These are phyloP conservation scores for Serripes groenlandicus DNA, from an alignment of 2,888 invertebrate genomes.

Conservation along the genomic window DNA sequence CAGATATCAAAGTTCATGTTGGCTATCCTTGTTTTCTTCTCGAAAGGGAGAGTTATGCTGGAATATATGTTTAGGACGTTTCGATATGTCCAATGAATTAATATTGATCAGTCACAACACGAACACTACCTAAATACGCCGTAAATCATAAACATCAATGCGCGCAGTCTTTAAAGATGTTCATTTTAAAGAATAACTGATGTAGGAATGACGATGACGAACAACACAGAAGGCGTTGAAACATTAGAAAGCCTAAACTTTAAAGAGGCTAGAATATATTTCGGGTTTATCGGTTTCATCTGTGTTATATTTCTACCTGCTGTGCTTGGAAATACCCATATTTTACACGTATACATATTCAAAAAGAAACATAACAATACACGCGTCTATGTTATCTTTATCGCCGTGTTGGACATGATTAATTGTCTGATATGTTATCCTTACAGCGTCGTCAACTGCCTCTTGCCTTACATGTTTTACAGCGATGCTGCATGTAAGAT, in stretches of 20 bases:
- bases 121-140: too few relatives aligned
- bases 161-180: too few relatives aligned
- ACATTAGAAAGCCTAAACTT: not conserved
- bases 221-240: not conserved
- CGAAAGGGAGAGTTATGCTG: too few relatives aligned
- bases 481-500: slow-evolving; percentile 5
- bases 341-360: slow-evolving; percentile 3
- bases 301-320: slow-evolving; percentile 6
- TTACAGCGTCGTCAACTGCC: slow-evolving; percentile 1
- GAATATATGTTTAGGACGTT: too few relatives aligned
- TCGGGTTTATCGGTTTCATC: slow-evolving; percentile 9
- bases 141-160: too few relatives aligned
- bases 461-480: slow-evolving; percentile 13
- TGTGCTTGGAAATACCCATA: slow-evolving; percentile 4
- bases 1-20: too few relatives aligned
- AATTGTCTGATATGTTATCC: slow-evolving; percentile 4
- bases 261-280: slow-evolving; percentile 7
- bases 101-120: too few relatives aligned
- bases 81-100: too few relatives aligned
- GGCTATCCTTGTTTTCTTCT: too few relatives aligned
- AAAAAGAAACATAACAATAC: slow-evolving; percentile 18
- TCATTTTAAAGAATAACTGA: too few relatives aligned
- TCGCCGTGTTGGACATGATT: not conserved
- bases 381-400: slow-evolving; percentile 9
- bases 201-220: too few relatives aligned